Percentiles rank a stretch among this genome's conserved stretches.
Conservation (phyloP, 2,797 vertebrate genomes). For the Rhynchotus rufescens region DNA sequence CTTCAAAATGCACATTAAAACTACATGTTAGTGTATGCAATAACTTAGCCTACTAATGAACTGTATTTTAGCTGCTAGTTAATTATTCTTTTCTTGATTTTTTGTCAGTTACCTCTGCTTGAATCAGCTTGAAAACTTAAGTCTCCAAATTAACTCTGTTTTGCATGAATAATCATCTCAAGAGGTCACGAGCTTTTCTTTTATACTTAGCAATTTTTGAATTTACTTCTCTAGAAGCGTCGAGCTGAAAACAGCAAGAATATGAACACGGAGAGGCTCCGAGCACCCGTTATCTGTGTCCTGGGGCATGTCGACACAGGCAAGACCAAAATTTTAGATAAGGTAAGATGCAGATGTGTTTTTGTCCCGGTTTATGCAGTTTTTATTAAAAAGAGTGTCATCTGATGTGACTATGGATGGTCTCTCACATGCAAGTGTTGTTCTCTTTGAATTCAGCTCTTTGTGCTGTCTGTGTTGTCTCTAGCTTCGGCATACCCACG, state of each 20-base stretch:
- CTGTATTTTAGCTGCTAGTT: background rate
- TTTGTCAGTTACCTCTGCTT: background rate
- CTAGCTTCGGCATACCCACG: constrained; percentile 93
- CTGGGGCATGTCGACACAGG: constrained; percentile 97
- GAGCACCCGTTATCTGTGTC: constrained; percentile 96
- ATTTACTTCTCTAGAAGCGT: constrained; percentile 86
- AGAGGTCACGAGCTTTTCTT: background rate
- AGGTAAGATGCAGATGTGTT: constrained; percentile 79
- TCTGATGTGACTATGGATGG: background rate
- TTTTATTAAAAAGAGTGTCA: background rate
- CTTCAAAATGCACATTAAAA: background rate
- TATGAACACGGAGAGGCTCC: constrained; percentile 85
- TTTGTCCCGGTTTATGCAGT: background rate
- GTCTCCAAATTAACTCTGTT: background rate
- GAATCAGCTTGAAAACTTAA: background rate
- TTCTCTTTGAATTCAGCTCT: background rate
- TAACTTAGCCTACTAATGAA: background rate
- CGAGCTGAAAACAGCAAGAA: constrained; percentile 90
- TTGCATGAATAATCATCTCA: background rate
- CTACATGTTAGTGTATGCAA: background rate
- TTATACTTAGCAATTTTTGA: background rate
- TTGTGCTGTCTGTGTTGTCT: background rate
- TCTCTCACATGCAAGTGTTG: background rate
- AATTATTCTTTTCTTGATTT: background rate
- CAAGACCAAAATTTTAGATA: constrained; percentile 98